Evolutionary conservation across 2,888 invertebrate species (phyloP).

Genomic region (Byasa hedistus): DNA sequence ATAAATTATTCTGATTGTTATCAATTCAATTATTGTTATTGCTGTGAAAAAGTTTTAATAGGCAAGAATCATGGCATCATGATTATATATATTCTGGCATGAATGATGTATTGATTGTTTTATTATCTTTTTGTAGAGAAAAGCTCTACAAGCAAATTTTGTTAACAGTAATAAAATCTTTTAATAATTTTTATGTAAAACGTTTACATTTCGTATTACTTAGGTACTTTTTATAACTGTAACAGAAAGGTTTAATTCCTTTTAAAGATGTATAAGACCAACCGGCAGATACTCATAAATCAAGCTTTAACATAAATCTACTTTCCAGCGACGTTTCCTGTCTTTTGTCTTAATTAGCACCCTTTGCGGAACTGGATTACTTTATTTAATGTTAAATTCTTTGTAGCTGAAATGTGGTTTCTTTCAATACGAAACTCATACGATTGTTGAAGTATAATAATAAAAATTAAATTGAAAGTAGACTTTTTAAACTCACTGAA

Average conservation of each 20-base stretch:
- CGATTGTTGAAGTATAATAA: no score
- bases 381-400: slow-evolving; percentile 10
- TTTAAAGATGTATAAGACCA: slow-evolving; percentile 8
- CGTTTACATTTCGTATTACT: no score
- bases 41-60: no score
- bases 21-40: neutral
- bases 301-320: slow-evolving; percentile 24
- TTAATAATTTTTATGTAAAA: no score
- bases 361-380: slow-evolving; percentile 1
- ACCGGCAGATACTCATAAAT: slow-evolving; percentile 14
- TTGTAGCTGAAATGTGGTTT: neutral
- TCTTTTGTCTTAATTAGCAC: slow-evolving; percentile 23
- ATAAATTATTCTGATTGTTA: neutral
- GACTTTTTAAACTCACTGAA: no score
- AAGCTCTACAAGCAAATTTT: no score
- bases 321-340: slow-evolving; percentile 12
- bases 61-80: no score
- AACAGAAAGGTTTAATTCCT: slow-evolving; percentile 3
- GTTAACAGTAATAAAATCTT: no score
- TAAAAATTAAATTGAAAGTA: no score
- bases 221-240: neutral
- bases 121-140: no score
- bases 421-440: neutral
- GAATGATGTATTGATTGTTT: no score
- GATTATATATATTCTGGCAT: no score